Percentiles rank a stretch among this genome's conserved stretches.
These are phyloP conservation scores for Lagopus muta DNA, from an alignment of 2,113 vertebrate genomes.

Conservation along the genomic window DNA sequence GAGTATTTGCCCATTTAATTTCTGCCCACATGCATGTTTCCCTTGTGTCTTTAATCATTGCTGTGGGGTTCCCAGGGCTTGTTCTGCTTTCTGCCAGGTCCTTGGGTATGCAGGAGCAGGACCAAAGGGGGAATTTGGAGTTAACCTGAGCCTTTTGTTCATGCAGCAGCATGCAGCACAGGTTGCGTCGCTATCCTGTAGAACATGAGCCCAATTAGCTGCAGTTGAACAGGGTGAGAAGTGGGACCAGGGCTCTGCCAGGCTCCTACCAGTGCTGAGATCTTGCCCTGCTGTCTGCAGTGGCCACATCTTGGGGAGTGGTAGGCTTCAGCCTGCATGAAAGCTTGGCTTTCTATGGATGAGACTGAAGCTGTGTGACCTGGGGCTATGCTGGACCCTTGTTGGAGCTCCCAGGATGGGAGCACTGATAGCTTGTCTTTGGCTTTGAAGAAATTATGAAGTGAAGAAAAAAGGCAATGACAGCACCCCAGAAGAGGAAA, in stretches of 20 bases:
- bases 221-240: not conserved
- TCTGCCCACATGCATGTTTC: not conserved
- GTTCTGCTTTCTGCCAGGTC: not conserved
- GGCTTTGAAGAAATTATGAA: not conserved
- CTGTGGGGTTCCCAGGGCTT: not conserved
- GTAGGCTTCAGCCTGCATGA: not conserved
- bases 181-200: not conserved
- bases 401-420: not conserved
- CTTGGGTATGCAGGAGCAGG: not conserved
- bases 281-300: not conserved
- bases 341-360: rapidly evolving
- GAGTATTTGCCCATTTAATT: not conserved
- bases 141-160: not conserved
- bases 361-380: not conserved
- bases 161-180: not conserved
- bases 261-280: not conserved
- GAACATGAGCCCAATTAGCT: not conserved
- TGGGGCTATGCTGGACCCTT: not conserved
- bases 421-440: not conserved
- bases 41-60: not conserved
- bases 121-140: not conserved
- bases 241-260: not conserved
- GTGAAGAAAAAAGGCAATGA: not conserved
- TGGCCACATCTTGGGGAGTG: too few relatives aligned
- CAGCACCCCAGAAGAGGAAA: not conserved